Evolutionary conservation across 2,113 vertebrate genomes (phyloP), one percentile per base, ranked within the genome.

Genomic region (Cyprinodon tularosa): DNA sequence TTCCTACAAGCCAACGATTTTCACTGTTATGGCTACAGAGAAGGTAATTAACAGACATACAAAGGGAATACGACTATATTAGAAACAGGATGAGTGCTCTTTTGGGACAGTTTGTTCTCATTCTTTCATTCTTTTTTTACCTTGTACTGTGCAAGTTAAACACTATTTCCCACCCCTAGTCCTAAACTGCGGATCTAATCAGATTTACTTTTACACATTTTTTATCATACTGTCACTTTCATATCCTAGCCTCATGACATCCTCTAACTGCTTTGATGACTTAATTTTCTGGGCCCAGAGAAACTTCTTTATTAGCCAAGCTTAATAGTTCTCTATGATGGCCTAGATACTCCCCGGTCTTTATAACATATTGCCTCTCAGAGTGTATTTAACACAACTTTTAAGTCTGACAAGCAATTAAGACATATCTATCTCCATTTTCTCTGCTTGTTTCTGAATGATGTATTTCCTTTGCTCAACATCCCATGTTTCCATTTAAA

Each of bases 1-100:
- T 82, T 71, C 74, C 75, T 69, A 66, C 80, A 67, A 80, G 66
- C 68, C 70, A 0, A 17, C 50, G 63, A n/a, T 71, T 45, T 72
- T 68, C 67, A 36, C 50, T 48, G 39, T 40, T 77, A 86, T 44
- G 81, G 79, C 62, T 85, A 82, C 88, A 72, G 68, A 87, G 89
- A 76, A 92, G 77, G 88, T 91, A 92, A 92, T 92, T 92, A 92
- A 91, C 88, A 88, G 84, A 89, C 69, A 82, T 89, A 84, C 88
- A 88, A 84, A 84, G 84, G 89, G 89, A 91, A 86, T 82, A 90
- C 42, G 80, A 78, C 90, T 88, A 90, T 88, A 91, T 92, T 90
- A 92, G 88, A 92, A 87, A 76, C 77, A 71, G 85, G 86, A 88
- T 89, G 90, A 91, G 89, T 66, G 74, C 45, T 72, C 89, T 86